These are phyloP conservation scores for Synergus laeviventris DNA, from an alignment of 2,888 invertebrate species.

Conservation along the genomic window DNA sequence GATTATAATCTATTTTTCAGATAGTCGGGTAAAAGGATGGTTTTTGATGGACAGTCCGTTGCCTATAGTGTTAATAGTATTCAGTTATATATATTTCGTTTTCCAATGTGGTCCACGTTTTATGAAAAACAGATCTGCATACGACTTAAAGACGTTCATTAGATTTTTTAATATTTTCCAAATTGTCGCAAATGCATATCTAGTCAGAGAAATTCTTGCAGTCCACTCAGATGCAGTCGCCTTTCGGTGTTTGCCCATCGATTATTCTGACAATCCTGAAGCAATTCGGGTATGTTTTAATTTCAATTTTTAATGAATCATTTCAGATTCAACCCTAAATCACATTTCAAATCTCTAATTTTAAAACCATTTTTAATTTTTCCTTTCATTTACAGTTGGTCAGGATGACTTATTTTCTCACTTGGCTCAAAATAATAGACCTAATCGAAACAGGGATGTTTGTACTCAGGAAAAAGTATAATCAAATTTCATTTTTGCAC, in stretches of 20 bases:
- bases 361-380: too few relatives aligned
- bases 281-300: constrained; percentile 49
- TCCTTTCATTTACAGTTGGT: constrained; percentile 60
- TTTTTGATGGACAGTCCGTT: constrained; percentile 81
- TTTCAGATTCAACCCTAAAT: not conserved
- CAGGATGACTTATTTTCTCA: constrained; percentile 79
- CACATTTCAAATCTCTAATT: not conserved
- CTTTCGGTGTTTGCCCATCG: constrained; percentile 82
- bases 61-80: constrained; percentile 74
- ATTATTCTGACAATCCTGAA: constrained; percentile 80
- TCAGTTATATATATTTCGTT: constrained; percentile 79
- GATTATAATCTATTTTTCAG: constrained; percentile 68
- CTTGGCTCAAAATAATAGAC: constrained; percentile 81
- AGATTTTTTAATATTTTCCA: constrained; percentile 89
- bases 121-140: constrained; percentile 85
- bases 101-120: constrained; percentile 80
- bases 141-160: constrained; percentile 81
- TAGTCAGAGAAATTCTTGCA: constrained; percentile 74
- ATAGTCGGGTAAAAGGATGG: constrained; percentile 81
- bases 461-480: constrained; percentile 82
- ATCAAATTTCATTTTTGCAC: constrained; percentile 84
- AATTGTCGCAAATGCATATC: constrained; percentile 65
- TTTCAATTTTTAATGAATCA: constrained; percentile 25
- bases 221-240: constrained; percentile 80
- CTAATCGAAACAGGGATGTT: constrained; percentile 84